These are phyloP conservation scores for Phasianus colchicus DNA, from an alignment of 2,113 vertebrate species.

Conservation along the genomic window DNA sequence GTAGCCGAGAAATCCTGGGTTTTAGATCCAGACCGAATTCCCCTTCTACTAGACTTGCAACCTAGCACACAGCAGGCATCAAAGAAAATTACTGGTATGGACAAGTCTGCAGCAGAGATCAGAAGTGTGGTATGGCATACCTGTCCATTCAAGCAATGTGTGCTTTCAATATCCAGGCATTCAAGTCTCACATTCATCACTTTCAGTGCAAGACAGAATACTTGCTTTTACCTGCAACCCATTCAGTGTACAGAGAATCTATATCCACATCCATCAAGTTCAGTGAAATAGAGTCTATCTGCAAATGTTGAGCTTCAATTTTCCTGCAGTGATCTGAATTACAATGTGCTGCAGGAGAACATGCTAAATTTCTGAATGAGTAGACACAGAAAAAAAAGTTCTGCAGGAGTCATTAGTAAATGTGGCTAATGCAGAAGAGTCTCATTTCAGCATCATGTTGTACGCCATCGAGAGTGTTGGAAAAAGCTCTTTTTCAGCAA, in stretches of 20 bases:
- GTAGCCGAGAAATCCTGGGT: neutral
- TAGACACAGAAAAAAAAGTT: neutral
- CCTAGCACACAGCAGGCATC: slow-evolving; percentile 41
- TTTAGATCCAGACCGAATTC: neutral
- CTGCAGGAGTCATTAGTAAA: slow-evolving; percentile 48
- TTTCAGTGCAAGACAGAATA: slow-evolving; percentile 39
- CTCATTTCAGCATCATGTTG: neutral
- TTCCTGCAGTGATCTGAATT: slow-evolving; percentile 29
- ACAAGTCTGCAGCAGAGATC: slow-evolving; percentile 5
- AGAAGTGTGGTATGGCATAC: neutral
- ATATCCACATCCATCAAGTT: slow-evolving; percentile 54
- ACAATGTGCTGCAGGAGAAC: slow-evolving; percentile 32
- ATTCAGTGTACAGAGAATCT: slow-evolving; percentile 22
- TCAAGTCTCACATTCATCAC: slow-evolving; percentile 36
- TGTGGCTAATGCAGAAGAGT: neutral
- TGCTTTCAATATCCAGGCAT: slow-evolving; percentile 17
- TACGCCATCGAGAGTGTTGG: neutral
- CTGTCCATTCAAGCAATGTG: slow-evolving; percentile 7
- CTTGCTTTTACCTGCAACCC: slow-evolving; percentile 46
- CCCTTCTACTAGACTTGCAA: neutral
- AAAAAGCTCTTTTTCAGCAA: neutral
- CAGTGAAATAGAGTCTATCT: slow-evolving; percentile 41
- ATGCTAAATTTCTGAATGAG: neutral
- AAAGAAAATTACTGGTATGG: neutral
- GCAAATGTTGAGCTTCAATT: slow-evolving; percentile 40